Evolutionary conservation across 2,113 vertebrate genomes (phyloP), one percentile per base, ranked within the genome.

Genomic region (Pelmatolapia mariae): DNA sequence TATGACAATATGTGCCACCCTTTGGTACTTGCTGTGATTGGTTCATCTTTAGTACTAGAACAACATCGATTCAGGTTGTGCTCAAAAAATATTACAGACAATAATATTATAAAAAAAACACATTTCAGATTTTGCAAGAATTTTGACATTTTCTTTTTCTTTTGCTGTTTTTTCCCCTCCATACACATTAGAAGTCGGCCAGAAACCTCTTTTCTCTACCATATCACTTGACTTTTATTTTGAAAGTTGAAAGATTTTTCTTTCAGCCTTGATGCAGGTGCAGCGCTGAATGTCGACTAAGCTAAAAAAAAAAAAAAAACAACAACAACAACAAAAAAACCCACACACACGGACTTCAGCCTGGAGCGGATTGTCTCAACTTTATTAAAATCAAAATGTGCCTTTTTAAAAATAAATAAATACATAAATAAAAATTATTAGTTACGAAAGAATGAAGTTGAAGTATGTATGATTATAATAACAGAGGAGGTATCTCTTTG

Each of bases 321-420:
- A 22, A 1, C 3, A 4, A 2, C 1, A 6, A 1, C 1, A 1
- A 11, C 1, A 12, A 11, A 3, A 12, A 4, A 3, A 0, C 7
- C 5, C 63, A 40, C 8, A 53, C 50, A n/a, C 50, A 53, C 6
- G 5, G 19, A 50, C 43, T 83, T 31, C 11, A 80, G n/a, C 56
- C 24, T 76, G 5, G 57, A 33, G 29, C 57, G 9, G 57, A 56
- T 56, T 56, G 22, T 56, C 22, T 26, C 54, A 61, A 19, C 29
- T 61, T 33, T 33, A 33, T 10, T 33, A 19, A 63, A 63, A 63
- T 33, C 59, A 19, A 63, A 63, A 7, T 63, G 7, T 36, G 16
- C 0, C 59, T 19, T 63, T 63, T 63, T 36, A 19, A 19, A 33
- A 63, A 63, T 19, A 63, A 63, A 33, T 61, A 61, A 63, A 11